Conservation (phyloP, 2,888 invertebrate species). For the Dicycla oo region DNA sequence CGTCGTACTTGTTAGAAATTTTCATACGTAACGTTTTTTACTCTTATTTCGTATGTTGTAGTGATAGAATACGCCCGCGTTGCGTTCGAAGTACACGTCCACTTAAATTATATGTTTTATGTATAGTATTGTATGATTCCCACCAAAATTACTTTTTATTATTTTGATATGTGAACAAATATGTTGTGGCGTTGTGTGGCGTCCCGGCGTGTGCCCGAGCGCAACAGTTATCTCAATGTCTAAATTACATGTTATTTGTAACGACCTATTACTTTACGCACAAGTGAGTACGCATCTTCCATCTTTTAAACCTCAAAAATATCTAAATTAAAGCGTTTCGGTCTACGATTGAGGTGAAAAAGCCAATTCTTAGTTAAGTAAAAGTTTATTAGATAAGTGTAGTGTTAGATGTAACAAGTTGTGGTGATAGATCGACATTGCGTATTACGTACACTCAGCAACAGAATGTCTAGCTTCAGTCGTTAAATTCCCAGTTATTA, state of each 20-base stretch:
- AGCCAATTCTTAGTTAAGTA: slow-evolving; percentile 88
- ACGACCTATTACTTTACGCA: slow-evolving; percentile 75
- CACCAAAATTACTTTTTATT: slow-evolving; percentile 66
- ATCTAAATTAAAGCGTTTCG: slow-evolving; percentile 73
- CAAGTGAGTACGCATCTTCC: slow-evolving; percentile 81
- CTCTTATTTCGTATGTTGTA: slow-evolving; percentile 79
- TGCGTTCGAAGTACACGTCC: slow-evolving; percentile 66
- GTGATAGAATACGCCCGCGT: slow-evolving; percentile 73
- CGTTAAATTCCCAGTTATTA: slow-evolving; percentile 59
- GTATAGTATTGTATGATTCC: slow-evolving; percentile 68
- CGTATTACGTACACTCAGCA: slow-evolving; percentile 75
- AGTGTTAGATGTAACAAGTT: slow-evolving; percentile 80
- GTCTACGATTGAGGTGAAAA: slow-evolving; percentile 79
- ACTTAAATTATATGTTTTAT: slow-evolving; percentile 50
- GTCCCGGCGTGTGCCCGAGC: slow-evolving; percentile 63
- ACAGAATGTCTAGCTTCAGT: slow-evolving; percentile 64
- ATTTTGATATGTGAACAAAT: slow-evolving; percentile 51
- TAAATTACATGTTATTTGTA: slow-evolving; percentile 71
- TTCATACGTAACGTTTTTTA: slow-evolving; percentile 84
- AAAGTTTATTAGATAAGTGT: slow-evolving; percentile 85
- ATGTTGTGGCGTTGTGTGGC: slow-evolving; percentile 49
- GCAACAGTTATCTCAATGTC: slow-evolving; percentile 64
- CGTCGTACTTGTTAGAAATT: slow-evolving; percentile 77
- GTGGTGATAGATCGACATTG: slow-evolving; percentile 79
- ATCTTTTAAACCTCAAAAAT: slow-evolving; percentile 72